A percentile compares a stretch with the other conserved stretches of the same genome.
These are phyloP conservation scores for Cassiopea andromeda DNA, from an alignment of 30 jellyfish, hydroid and myxozoan genomes.

Conservation along the genomic window DNA sequence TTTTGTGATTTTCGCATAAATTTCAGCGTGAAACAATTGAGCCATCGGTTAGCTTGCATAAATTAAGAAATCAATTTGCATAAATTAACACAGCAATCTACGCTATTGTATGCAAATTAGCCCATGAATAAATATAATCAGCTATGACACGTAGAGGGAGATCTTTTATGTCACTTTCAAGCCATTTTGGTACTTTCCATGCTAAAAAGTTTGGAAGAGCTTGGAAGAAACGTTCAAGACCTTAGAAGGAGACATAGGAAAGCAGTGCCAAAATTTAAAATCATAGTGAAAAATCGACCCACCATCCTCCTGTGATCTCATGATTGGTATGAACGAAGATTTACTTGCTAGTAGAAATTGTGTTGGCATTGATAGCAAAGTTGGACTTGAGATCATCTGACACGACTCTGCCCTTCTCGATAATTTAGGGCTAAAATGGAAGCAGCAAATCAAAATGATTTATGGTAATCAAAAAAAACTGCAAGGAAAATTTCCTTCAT, in stretches of 20 bases:
- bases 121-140: no score
- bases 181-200: no score
- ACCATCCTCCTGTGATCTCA: slow-evolving; percentile 73
- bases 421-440: slow-evolving; percentile 72
- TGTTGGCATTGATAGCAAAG: slow-evolving; percentile 84
- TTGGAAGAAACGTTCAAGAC: background rate
- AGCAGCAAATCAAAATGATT: background rate
- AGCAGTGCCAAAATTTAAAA: background rate
- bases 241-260: background rate
- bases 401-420: slow-evolving; percentile 58
- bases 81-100: no score
- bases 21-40: no score
- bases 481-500: background rate
- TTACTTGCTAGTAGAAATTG: slow-evolving; percentile 88
- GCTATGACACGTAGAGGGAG: no score
- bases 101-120: no score
- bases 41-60: no score
- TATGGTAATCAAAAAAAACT: no score
- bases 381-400: slow-evolving; percentile 83
- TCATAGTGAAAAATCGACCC: background rate
- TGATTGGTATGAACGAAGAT: slow-evolving; percentile 77
- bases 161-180: no score
- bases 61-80: no score
- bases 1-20: no score
- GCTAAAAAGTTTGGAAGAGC: background rate